Percentiles rank a stretch among this genome's conserved stretches.
Evolutionary conservation across 1,140 invertebrate genomes (phyloP).

Genomic region (Hestina assimilis): DNA sequence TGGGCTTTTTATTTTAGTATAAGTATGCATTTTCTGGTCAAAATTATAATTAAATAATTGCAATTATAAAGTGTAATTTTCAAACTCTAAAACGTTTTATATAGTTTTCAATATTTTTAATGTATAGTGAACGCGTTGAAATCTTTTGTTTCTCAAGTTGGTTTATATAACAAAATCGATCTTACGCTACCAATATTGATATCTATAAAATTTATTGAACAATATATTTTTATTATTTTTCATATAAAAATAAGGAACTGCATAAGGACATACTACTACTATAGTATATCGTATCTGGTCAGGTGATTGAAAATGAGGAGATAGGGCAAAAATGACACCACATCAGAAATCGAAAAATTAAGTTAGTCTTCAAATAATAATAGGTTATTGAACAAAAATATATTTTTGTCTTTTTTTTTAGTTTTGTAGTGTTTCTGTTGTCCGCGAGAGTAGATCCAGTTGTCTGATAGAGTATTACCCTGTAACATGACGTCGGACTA

Average conservation of each 20-base stretch:
- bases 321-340: not conserved
- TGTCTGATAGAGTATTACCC: no score
- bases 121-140: constrained; percentile 19
- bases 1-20: no score
- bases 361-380: no score
- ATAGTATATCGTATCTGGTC: constrained; percentile 28
- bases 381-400: not conserved
- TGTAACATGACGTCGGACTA: no score
- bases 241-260: constrained; percentile 35
- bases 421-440: no score
- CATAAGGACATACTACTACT: constrained; percentile 30
- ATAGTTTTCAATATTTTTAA: no score
- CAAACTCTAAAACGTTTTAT: no score
- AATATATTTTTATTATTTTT: constrained; percentile 13
- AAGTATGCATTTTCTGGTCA: no score
- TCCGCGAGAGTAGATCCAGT: no score
- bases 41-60: no score
- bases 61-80: no score
- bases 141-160: constrained; percentile 15
- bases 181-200: not conserved
- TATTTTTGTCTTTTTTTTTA: not conserved
- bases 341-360: not conserved
- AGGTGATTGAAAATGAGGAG: constrained; percentile 16
- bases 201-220: not conserved
- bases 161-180: constrained; percentile 2